Percentiles rank a stretch among this genome's conserved stretches.
Evolutionary conservation across 1,140 invertebrate genomes (phyloP).

Genomic region (Drosophila pruinosa): DNA sequence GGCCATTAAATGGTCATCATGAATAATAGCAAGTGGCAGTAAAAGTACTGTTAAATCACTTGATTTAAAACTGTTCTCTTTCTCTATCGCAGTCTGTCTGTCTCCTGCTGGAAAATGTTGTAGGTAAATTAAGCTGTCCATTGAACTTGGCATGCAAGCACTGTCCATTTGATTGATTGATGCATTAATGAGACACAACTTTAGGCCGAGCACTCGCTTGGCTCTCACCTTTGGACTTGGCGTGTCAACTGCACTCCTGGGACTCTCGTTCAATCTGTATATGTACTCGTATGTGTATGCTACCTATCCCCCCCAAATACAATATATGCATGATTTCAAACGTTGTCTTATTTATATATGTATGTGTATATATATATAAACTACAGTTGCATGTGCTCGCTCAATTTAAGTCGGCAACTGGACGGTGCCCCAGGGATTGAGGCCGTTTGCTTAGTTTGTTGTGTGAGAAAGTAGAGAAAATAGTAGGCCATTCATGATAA

Average conservation of each 20-base stretch:
- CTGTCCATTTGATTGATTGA: constrained; percentile 19
- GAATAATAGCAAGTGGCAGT: constrained; percentile 22
- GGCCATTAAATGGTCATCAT: constrained; percentile 30
- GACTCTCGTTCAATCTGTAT: constrained; percentile 40
- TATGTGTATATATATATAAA: constrained; percentile 17
- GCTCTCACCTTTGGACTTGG: constrained; percentile 21
- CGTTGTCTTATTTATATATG: background rate
- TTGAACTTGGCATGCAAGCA: constrained; percentile 2
- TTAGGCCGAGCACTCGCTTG: background rate
- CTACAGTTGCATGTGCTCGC: constrained; percentile 66
- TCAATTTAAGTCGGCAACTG: constrained; percentile 61
- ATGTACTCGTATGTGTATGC: constrained; percentile 3
- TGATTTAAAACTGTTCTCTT: constrained; percentile 6
- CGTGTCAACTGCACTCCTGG: constrained; percentile 66
- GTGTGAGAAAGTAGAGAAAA: background rate
- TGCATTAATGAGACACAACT: background rate
- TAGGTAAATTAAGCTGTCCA: constrained; percentile 27
- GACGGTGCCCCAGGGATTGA: constrained; percentile 45
- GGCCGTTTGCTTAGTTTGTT: constrained; percentile 10
- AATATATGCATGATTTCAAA: too few species aligned
- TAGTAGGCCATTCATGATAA: constrained; percentile 46
- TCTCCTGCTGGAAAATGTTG: background rate
- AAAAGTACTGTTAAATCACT: constrained; percentile 31
- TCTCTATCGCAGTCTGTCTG: background rate
- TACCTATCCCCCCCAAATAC: constrained; percentile 37